Evolutionary conservation across 2,888 invertebrate genomes (phyloP), one percentile per base, ranked within the genome.

Genomic region (Agriopis leucophaearia): DNA sequence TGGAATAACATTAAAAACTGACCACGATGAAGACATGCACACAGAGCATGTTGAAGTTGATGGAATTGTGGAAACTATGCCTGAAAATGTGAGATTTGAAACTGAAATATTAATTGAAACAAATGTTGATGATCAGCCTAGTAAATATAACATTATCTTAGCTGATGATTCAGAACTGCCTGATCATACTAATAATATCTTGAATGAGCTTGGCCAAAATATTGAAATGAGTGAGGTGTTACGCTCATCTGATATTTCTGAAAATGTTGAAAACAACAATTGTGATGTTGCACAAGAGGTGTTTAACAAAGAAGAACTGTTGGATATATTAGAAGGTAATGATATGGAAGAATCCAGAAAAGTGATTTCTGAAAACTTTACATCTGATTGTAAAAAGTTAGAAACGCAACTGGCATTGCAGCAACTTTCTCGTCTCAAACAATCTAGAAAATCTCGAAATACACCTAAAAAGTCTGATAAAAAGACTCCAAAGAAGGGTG

Each of bases 291-390:
- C 47, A 66, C 88, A 91, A 71, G 91, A 92, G 78, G 88, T 94
- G 13, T 92, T 94, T 70, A 94, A 94, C 73, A 94, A 94, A 75
- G 93, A 94, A 73, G 93, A 94, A 72, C 73, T 94, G 35, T 75
- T 94, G 56, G 92, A 93, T 73, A 94, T 94, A 69, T 81, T 94
- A 66, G 88, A 94, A 79, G 94, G 94, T 3, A 93, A 93, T 83
- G 88, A 91, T 83, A 74, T 76, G 12, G 82, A 82, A 55, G 74
- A 84, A 54, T 63, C 81, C 48, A 76, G 74, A 58, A 78, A 66
- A 48, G 64, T 74, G 15, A 51, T 72, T 15, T 57, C 72, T 27
- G 75, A 79, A 9, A 74, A 75, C 45, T 75, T 79, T 52, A 64
- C 75, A 62, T 72, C 64, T 45, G 71, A 81, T 63, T 73, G 77